A percentile compares a stretch with the other conserved stretches of the same genome.
phyloP scores from a whole-genome alignment of 2,113 vertebrate genomes.

The Pantherophis guttatus region DNA sequence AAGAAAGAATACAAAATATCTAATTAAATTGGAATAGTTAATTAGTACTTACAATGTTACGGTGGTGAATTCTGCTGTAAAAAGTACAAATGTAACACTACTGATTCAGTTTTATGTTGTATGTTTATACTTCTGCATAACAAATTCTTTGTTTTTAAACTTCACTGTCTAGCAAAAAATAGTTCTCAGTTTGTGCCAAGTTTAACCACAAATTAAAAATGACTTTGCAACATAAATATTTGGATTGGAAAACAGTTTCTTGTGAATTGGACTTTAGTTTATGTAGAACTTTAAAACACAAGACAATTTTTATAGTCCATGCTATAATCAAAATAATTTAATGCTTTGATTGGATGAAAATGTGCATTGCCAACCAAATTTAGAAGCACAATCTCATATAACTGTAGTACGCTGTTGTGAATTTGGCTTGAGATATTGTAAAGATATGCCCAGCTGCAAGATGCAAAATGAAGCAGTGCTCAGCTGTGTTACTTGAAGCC shows the following conservation, averaged over 20 bases:
- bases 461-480: conserved; percentile 17
- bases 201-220: neutral
- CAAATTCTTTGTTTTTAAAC: neutral
- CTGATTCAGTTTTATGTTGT: neutral
- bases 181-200: neutral
- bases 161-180: neutral
- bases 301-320: neutral
- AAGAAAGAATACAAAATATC: neutral
- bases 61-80: neutral
- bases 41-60: neutral
- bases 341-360: neutral
- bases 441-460: conserved; percentile 14
- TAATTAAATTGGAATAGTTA: neutral
- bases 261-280: neutral
- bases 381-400: neutral
- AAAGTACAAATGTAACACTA: neutral
- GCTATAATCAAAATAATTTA: neutral
- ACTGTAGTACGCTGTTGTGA: neutral
- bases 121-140: neutral
- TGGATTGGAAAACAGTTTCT: neutral
- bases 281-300: neutral
- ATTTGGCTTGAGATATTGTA: neutral
- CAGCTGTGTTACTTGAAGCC: conserved; percentile 24
- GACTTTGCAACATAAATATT: neutral
- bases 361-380: neutral